These are phyloP conservation scores for Philopedon plagiatum DNA, from an alignment of 2,888 invertebrate species.

Conservation along the genomic window DNA sequence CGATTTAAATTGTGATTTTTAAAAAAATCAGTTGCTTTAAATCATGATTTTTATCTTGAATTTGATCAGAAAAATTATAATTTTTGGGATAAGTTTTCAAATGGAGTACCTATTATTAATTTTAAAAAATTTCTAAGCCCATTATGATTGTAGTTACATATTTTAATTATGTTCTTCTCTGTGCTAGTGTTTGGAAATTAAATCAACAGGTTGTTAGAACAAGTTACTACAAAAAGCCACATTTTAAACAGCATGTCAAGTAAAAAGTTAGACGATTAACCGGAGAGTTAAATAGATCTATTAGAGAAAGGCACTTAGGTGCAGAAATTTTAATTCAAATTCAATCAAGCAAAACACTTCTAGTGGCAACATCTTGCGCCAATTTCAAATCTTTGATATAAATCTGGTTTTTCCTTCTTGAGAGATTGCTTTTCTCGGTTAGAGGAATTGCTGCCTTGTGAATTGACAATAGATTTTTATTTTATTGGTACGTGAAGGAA, in stretches of 20 bases:
- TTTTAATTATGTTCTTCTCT: too few relatives aligned
- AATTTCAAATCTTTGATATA: slow-evolving; percentile 47
- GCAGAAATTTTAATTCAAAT: slow-evolving; percentile 36
- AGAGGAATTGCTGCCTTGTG: neutral
- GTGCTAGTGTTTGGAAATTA: too few relatives aligned
- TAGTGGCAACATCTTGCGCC: slow-evolving; percentile 26
- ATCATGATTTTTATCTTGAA: too few relatives aligned
- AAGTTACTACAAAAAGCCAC: neutral
- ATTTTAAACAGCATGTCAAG: neutral
- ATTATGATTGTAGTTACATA: too few relatives aligned
- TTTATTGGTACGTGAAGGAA: neutral
- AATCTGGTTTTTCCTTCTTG: slow-evolving; percentile 41
- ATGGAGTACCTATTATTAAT: too few relatives aligned
- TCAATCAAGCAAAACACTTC: slow-evolving; percentile 28
- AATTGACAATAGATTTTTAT: neutral
- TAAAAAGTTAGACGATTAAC: neutral
- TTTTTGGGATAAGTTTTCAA: too few relatives aligned
- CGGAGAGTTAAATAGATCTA: slow-evolving; percentile 34
- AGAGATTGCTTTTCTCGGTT: slow-evolving; percentile 36
- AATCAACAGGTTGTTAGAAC: too few relatives aligned
- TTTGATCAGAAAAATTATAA: too few relatives aligned
- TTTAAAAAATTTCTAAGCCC: too few relatives aligned
- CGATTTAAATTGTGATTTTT: too few relatives aligned
- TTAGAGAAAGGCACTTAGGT: slow-evolving; percentile 38
- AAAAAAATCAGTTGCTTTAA: too few relatives aligned